These are phyloP conservation scores for crab-eating macaque (Macaca fascicularis) DNA, from an alignment of 2,113 vertebrate genomes.

Conservation along the genomic window T2T-MFA8v1.1 NC_088385.1:90642501-90643000, in stretches of 20 bases:
- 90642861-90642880: not conserved
- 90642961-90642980: not conserved
- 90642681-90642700: not conserved
- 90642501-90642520: not conserved
- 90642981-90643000: not conserved
- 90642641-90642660: not conserved
- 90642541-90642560: not conserved
- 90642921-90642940: not conserved
- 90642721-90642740: not conserved
- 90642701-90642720: not conserved
- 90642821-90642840: not conserved
- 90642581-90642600: not conserved
- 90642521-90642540: not conserved
- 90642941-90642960: not conserved
- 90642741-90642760: not conserved
- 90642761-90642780: not conserved
- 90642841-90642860: not conserved
- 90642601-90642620: not conserved
- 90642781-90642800: not conserved
- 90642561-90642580: not conserved
- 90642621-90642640: not conserved
- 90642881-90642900: not conserved
- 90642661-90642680: not conserved
- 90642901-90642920: not conserved
- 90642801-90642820: not conserved